Base-by-base conservation (phyloP, 2,113 vertebrate species). In the Scatophagus argus region DNA sequence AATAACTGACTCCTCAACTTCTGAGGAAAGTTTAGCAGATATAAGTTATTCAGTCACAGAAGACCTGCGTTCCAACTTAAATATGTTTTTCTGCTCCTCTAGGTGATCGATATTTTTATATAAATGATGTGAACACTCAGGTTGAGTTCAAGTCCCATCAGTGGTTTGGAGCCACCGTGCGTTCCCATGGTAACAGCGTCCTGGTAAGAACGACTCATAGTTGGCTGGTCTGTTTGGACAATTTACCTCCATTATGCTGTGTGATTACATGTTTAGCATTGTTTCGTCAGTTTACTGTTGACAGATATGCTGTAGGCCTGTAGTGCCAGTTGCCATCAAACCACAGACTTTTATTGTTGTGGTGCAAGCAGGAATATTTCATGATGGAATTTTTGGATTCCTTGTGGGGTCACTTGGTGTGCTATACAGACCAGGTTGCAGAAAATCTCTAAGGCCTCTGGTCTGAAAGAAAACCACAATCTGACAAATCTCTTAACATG, bases 91-190 rank as follows among this genome's bases (percentile, higher is more conserved):
- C 38, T 79, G n/a, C 51, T 72, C 70, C 59, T 62, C 16, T 60
- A 94, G 93, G 92, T 63, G 93, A 94, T 85, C 91, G 85, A 12
- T 61, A 83, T 83, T 91, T 92, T 71, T 69, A 88, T 38, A 81
- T 93, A 31, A 92, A 91, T 29, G 69, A 88, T 1, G 74, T 83
- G 8, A 88, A 91, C 84, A 89, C 92, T 87, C 92, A 90, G 75
- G 89, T 94, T 54, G 93, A 93, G 74, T 93, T 93, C 78, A 93
- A 92, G 83, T 93, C 91, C 74, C 88, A 89, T 69, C 90, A 92
- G 83, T 93, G 89, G 90, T 92, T 92, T 64, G 90, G 91, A 81
- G 92, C 92, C 6, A 92, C 85, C 25, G 78, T 93, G 47, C 90
- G 91, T 85, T 88, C 92, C 80, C 88, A 92, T 75, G 89, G 89